Conservation (phyloP, 2,113 vertebrate species). For the Ammodytes marinus region DNA sequence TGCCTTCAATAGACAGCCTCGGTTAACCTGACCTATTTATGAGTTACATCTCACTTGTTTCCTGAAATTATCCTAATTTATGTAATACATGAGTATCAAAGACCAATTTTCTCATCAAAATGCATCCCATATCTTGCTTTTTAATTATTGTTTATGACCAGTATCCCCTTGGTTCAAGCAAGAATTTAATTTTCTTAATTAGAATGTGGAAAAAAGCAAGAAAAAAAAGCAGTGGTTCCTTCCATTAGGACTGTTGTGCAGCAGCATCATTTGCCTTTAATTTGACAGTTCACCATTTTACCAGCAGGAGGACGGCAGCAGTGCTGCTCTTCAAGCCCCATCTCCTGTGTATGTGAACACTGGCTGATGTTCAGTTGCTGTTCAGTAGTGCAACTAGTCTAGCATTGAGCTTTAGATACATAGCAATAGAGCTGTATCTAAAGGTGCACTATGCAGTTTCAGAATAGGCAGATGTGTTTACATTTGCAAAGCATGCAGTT, state of each 20-base stretch:
- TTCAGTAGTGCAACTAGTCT: background rate
- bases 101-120: background rate
- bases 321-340: slow-evolving; percentile 6
- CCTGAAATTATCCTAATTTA: background rate
- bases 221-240: background rate
- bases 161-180: background rate
- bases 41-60: slow-evolving; percentile 13
- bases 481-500: too few relatives aligned
- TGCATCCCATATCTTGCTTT: background rate
- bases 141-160: background rate
- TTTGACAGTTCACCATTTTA: slow-evolving; percentile 58
- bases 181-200: background rate
- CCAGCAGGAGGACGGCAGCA: slow-evolving; percentile 72
- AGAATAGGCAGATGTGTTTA: too few relatives aligned
- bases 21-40: background rate
- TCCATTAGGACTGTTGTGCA: background rate
- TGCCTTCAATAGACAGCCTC: background rate
- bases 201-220: background rate
- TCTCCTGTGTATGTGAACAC: background rate
- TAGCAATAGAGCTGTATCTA: background rate
- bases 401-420: background rate
- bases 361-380: slow-evolving; percentile 19
- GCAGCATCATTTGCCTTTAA: slow-evolving; percentile 33
- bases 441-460: background rate
- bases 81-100: slow-evolving; percentile 2